Evolutionary conservation across 2,888 invertebrate species (phyloP).

Genomic region (Agrotis exclamationis): DNA sequence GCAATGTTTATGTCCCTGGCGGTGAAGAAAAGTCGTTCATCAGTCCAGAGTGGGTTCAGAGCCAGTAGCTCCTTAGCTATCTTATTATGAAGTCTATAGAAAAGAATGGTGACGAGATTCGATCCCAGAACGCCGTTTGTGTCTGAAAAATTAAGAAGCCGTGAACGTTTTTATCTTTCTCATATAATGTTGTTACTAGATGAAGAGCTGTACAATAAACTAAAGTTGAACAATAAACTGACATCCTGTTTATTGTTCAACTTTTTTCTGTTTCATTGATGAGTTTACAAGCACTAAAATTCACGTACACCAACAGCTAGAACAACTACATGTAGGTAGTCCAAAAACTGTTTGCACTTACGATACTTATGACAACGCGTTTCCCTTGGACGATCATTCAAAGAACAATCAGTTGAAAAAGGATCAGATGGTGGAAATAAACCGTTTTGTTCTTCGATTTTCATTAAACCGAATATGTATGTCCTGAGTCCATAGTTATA

Average conservation of each 20-base stretch:
- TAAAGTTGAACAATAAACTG: no score
- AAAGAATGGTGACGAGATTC: constrained; percentile 13
- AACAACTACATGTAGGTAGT: no score
- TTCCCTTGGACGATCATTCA: constrained; percentile 32
- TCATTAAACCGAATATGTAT: constrained; percentile 31
- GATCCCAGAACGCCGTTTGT: constrained; percentile 24
- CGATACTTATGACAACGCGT: constrained; percentile 32
- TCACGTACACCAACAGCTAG: no score
- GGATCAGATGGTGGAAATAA: constrained; percentile 34
- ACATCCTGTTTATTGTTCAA: no score
- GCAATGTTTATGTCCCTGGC: constrained; percentile 55
- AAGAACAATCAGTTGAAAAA: background rate
- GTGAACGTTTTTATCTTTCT: no score
- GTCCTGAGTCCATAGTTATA: constrained; percentile 12
- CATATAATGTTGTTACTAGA: no score
- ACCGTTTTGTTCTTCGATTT: constrained; percentile 41
- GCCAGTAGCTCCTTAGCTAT: constrained; percentile 31
- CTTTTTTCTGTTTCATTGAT: no score
- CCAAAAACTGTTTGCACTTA: constrained; percentile 2
- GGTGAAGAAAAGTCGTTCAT: constrained; percentile 47
- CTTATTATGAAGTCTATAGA: constrained; percentile 49
- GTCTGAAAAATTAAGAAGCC: constrained; percentile 11
- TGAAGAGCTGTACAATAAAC: no score
- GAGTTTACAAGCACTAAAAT: no score
- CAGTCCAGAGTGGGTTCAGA: constrained; percentile 52